Evolutionary conservation across 2,888 invertebrate genomes (phyloP).

Genomic region (Nemapogon koenigi): DNA sequence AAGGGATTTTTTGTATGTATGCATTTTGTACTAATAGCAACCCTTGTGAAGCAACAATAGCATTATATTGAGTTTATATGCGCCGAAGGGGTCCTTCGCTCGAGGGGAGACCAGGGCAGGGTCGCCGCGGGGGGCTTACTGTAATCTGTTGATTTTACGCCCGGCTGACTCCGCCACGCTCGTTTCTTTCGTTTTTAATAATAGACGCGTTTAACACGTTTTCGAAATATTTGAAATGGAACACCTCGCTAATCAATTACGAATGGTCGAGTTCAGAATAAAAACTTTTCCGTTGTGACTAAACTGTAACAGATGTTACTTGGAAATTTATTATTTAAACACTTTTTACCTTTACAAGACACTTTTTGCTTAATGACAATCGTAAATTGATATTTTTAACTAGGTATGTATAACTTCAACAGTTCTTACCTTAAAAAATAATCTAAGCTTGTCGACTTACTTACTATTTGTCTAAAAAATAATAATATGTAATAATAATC

Average conservation of each 20-base stretch:
- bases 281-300: constrained; percentile 1
- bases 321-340: too few relatives aligned
- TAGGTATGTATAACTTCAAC: too few relatives aligned
- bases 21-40: constrained; percentile 24
- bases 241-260: constrained; percentile 10
- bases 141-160: constrained; percentile 65
- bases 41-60: constrained; percentile 53
- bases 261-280: constrained; percentile 5
- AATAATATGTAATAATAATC: too few relatives aligned
- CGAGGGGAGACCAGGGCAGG: constrained; percentile 24
- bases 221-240: constrained; percentile 17
- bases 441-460: too few relatives aligned
- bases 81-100: constrained; percentile 35
- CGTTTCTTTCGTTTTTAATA: constrained; percentile 50
- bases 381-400: too few relatives aligned
- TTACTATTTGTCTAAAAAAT: too few relatives aligned
- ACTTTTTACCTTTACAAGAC: too few relatives aligned
- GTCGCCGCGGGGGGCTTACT: constrained; percentile 33
- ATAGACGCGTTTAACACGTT: constrained; percentile 50
- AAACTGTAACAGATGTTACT: constrained; percentile 4
- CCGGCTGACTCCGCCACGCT: constrained; percentile 35
- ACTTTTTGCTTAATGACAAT: too few relatives aligned
- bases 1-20: constrained; percentile 3
- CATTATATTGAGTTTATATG: constrained; percentile 50
- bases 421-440: too few relatives aligned